Percentiles rank a stretch among this genome's conserved stretches.
Conservation (phyloP, 2,888 invertebrate genomes). For the Phania funesta region DNA sequence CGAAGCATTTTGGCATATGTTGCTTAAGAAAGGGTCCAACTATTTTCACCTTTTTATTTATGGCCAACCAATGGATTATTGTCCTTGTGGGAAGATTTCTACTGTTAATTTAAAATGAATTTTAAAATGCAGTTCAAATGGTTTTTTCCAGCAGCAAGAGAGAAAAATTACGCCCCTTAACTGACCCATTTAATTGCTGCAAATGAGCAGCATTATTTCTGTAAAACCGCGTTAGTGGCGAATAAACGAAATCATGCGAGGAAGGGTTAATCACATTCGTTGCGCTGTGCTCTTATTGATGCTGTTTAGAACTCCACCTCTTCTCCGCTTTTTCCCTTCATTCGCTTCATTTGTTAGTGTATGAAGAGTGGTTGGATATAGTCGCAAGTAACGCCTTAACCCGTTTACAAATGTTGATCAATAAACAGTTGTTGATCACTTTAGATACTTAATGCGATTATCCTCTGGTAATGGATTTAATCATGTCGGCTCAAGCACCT, state of each 20-base stretch:
- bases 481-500: constrained; percentile 72
- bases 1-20: constrained; percentile 33
- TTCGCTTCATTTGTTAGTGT: neutral
- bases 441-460: constrained; percentile 74
- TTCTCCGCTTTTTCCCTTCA: neutral
- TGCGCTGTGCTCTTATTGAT: constrained; percentile 70
- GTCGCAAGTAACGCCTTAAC: constrained; percentile 67
- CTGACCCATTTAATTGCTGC: constrained; percentile 12
- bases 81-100: constrained; percentile 68
- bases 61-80: constrained; percentile 73
- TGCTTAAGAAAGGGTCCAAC: neutral
- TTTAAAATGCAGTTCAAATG: constrained; percentile 22
- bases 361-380: neutral
- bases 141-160: constrained; percentile 26
- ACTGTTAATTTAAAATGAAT: constrained; percentile 36
- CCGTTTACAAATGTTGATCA: constrained; percentile 80
- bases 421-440: constrained; percentile 73
- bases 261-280: constrained; percentile 73
- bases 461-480: constrained; percentile 76
- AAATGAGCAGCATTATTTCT: neutral
- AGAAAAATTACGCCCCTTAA: constrained; percentile 34
- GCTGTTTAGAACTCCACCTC: constrained; percentile 61
- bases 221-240: constrained; percentile 5
- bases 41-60: constrained; percentile 49
- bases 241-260: constrained; percentile 37